Conservation (phyloP, 2,888 invertebrate species). For the Trilocha varians region DNA sequence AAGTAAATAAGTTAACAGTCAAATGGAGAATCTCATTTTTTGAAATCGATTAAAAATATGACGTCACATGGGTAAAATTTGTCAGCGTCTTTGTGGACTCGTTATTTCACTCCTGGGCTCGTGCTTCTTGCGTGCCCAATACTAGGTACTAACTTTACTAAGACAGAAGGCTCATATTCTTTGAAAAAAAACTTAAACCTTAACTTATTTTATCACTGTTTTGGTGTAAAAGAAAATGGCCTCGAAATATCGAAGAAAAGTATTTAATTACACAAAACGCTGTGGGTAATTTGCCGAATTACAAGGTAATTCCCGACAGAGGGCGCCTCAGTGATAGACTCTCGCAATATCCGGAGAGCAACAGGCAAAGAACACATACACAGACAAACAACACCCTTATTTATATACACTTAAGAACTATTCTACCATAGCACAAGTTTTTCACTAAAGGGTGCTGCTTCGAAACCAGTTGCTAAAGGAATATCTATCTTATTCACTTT, state of each 20-base stretch:
- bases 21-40: too few relatives aligned
- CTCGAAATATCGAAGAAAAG: conserved; percentile 21
- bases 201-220: too few relatives aligned
- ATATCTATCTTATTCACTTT: background rate
- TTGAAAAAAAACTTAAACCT: too few relatives aligned
- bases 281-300: conserved; percentile 62
- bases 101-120: too few relatives aligned
- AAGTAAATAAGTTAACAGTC: too few relatives aligned
- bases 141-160: too few relatives aligned
- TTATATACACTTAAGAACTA: background rate
- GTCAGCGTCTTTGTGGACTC: too few relatives aligned
- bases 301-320: conserved; percentile 58
- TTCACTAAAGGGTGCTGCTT: background rate
- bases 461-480: background rate
- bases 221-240: too few relatives aligned
- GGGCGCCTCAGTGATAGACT: conserved; percentile 47
- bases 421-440: background rate
- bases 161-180: too few relatives aligned
- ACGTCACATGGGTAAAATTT: too few relatives aligned
- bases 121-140: too few relatives aligned
- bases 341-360: conserved; percentile 61
- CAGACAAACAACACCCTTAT: conserved; percentile 2
- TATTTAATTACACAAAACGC: conserved; percentile 57
- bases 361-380: conserved; percentile 35
- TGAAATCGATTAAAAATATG: too few relatives aligned